Evolutionary conservation across 1,140 invertebrate species (phyloP).

Genomic region (Lasioglossum albipes): DNA sequence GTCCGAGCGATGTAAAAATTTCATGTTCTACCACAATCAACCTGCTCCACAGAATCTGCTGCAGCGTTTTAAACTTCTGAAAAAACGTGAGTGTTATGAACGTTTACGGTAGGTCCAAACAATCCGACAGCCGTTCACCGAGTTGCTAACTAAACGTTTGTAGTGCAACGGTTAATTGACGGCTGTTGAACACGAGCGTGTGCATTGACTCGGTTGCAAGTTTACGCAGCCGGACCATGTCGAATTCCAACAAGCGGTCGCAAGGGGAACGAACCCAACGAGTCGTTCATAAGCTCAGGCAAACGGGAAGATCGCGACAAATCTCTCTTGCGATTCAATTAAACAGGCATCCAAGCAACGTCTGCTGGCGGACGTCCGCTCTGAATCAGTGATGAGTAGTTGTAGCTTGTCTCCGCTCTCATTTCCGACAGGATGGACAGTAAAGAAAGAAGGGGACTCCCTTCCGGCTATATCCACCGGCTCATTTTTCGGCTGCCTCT

Average conservation of each 20-base stretch:
- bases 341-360: conserved; percentile 16
- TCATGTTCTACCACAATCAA: no score
- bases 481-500: conserved; percentile 64
- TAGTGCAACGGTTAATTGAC: conserved; percentile 13
- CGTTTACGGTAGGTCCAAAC: no score
- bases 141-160: no score
- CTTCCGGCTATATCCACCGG: conserved; percentile 63
- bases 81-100: no score
- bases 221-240: conserved; percentile 12
- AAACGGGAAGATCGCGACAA: neutral
- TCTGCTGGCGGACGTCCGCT: conserved; percentile 62
- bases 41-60: no score
- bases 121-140: no score
- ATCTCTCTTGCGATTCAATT: conserved; percentile 41
- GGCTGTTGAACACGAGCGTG: neutral
- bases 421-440: conserved; percentile 69
- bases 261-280: neutral
- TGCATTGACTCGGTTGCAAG: conserved; percentile 6
- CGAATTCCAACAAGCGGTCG: neutral
- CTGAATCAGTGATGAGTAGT: conserved; percentile 74
- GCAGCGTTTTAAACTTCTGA: no score
- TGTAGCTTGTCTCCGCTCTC: conserved; percentile 70
- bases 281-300: neutral
- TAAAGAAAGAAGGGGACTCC: conserved; percentile 43
- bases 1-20: no score